Conservation (phyloP, 2,797 vertebrate genomes). For the Lemur catta region DNA sequence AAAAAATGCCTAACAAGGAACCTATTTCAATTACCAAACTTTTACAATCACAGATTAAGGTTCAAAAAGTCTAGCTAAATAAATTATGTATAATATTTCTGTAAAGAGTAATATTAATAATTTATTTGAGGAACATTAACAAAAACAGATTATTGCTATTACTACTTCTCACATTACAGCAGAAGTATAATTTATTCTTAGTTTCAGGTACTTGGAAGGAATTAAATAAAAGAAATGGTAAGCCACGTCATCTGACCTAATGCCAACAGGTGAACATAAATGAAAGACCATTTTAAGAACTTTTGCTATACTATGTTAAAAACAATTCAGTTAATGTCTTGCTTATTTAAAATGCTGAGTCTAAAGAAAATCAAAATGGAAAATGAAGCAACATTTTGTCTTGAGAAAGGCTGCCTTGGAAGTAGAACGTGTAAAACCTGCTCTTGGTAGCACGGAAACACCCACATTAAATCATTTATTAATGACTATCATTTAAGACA, state of each 20-base stretch:
- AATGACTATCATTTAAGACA: background rate
- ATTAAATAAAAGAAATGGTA: background rate
- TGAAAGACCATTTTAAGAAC: background rate
- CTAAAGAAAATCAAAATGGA: conserved; percentile 41
- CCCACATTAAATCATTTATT: conserved; percentile 6
- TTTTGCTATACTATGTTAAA: background rate
- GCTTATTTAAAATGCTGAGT: conserved; percentile 51
- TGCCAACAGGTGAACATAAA: background rate
- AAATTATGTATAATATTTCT: background rate
- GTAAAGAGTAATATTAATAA: background rate
- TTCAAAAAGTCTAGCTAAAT: background rate
- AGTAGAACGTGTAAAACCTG: conserved; percentile 43
- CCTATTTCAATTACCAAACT: background rate
- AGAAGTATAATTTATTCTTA: background rate
- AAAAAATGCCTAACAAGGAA: background rate
- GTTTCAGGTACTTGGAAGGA: background rate
- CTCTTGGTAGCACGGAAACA: background rate
- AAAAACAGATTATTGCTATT: background rate
- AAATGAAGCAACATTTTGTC: conserved; percentile 19
- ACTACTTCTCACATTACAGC: background rate
- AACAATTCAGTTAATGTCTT: background rate
- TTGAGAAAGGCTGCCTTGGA: conserved; percentile 15
- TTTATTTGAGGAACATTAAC: background rate
- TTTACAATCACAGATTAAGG: background rate
- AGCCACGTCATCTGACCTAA: background rate